phyloP scores from a whole-genome alignment of 2,888 invertebrate genomes.

The Drosophila eohydei region DNA sequence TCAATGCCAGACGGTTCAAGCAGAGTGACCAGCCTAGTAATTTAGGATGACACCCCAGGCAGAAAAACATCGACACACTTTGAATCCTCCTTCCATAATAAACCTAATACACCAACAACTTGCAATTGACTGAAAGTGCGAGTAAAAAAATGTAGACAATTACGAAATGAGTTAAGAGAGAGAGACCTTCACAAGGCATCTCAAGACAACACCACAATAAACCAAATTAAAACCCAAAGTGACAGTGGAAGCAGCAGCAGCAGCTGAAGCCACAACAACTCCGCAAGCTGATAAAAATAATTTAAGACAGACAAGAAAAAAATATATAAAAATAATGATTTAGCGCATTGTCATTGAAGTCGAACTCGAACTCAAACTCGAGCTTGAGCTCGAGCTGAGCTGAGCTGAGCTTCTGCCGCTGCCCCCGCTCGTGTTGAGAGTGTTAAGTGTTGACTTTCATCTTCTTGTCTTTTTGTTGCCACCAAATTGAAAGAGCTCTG shows the following conservation, averaged over 20 bases:
- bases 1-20: conserved; percentile 36
- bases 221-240: conserved; percentile 72
- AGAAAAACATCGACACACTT: not conserved
- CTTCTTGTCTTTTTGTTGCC: conserved; percentile 69
- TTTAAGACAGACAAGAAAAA: conserved; percentile 38
- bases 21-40: conserved; percentile 20
- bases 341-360: conserved; percentile 76
- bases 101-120: too few relatives aligned
- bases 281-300: conserved; percentile 69
- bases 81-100: not conserved
- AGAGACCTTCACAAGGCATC: conserved; percentile 68
- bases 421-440: conserved; percentile 46
- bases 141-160: conserved; percentile 44
- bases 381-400: conserved; percentile 16
- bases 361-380: conserved; percentile 28
- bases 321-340: conserved; percentile 62
- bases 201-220: conserved; percentile 69
- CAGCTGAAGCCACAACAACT: conserved; percentile 36
- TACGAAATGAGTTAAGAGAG: conserved; percentile 62
- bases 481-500: conserved; percentile 42
- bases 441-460: conserved; percentile 82
- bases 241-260: conserved; percentile 54
- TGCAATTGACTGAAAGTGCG: conserved; percentile 10
- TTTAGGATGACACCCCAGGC: conserved; percentile 29
- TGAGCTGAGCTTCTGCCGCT: conserved; percentile 18